Conservation (phyloP, 2,113 vertebrate genomes). For the Reinhardtius hippoglossoides region DNA sequence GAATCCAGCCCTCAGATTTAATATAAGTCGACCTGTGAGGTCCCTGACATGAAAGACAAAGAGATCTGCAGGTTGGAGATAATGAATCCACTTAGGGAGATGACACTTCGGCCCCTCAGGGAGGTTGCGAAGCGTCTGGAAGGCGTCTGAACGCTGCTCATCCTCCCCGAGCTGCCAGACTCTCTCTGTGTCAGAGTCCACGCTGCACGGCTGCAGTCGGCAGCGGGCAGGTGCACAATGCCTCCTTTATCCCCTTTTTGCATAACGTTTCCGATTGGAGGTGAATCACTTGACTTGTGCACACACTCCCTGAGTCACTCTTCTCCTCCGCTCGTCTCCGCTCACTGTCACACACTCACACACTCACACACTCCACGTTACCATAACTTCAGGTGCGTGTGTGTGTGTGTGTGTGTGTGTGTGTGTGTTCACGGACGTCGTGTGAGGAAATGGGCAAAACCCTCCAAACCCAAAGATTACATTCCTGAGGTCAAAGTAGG, state of each 20-base stretch:
- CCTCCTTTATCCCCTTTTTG: conserved; percentile 66
- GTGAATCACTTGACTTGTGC: conserved; percentile 65
- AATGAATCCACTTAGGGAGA: conserved; percentile 53
- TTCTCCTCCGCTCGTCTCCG: background rate
- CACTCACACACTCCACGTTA: conserved; percentile 2
- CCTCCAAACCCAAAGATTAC: background rate
- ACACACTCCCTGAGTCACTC: conserved; percentile 33
- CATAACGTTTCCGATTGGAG: conserved; percentile 66
- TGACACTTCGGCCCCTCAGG: conserved; percentile 50
- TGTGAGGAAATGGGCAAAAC: background rate
- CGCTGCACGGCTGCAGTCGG: conserved; percentile 33
- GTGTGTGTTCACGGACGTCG: no score
- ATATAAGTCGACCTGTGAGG: conserved; percentile 27
- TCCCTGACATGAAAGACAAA: conserved; percentile 12
- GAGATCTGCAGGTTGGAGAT: conserved; percentile 28
- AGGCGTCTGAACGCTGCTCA: conserved; percentile 64
- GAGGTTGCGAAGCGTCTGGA: conserved; percentile 42
- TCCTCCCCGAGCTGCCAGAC: conserved; percentile 70
- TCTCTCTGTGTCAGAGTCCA: conserved; percentile 70
- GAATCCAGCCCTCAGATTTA: conserved; percentile 8
- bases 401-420: no score
- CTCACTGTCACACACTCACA: background rate
- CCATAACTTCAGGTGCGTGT: background rate
- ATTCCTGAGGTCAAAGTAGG: background rate
- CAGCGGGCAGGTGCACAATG: conserved; percentile 75